Percentiles rank a stretch among this genome's conserved stretches.
phyloP scores from a whole-genome alignment of 2,113 vertebrate genomes.

The Cygnus atratus region DNA sequence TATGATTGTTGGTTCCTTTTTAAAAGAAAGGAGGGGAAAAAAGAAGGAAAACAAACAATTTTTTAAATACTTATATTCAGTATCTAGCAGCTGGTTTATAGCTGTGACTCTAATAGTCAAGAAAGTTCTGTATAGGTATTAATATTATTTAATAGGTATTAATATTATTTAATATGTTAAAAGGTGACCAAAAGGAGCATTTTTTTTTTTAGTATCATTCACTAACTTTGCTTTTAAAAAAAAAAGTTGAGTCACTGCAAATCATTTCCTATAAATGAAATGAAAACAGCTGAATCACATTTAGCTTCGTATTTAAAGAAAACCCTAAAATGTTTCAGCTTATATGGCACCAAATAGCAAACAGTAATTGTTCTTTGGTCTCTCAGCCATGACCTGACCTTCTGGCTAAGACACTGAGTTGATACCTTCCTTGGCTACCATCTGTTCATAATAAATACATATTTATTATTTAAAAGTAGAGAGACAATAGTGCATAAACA shows the following conservation, averaged over 20 bases:
- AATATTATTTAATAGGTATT: neutral
- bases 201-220: too few species aligned
- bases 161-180: neutral
- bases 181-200: neutral
- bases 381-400: constrained; percentile 79
- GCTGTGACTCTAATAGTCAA: neutral
- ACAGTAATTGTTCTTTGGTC: constrained; percentile 72
- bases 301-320: constrained; percentile 38
- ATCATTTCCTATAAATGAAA: neutral
- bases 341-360: constrained; percentile 45
- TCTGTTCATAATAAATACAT: constrained; percentile 73
- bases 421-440: constrained; percentile 67
- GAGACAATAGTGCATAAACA: neutral
- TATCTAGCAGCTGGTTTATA: neutral
- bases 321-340: constrained; percentile 46
- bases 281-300: neutral
- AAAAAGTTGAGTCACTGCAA: constrained; percentile 10
- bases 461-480: constrained; percentile 38
- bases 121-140: neutral
- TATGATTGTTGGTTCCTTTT: neutral
- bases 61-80: neutral
- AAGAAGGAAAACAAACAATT: neutral
- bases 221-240: neutral
- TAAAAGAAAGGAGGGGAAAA: neutral
- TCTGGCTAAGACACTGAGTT: constrained; percentile 64